A percentile compares a stretch with the other conserved stretches of the same genome.
Evolutionary conservation across 2,888 invertebrate genomes (phyloP).

Genomic region (Pecten maximus): DNA sequence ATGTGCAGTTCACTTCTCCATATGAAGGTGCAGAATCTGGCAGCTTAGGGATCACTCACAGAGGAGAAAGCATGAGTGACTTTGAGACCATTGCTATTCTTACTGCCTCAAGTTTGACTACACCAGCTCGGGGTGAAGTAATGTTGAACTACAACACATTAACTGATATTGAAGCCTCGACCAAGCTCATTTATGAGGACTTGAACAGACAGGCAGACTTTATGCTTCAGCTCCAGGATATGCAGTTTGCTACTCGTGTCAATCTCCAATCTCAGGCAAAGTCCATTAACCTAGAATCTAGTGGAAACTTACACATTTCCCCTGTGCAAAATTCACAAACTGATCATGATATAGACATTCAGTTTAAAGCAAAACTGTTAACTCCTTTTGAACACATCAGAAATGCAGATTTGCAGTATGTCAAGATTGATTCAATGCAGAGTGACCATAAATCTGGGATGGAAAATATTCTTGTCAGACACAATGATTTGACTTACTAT

Average conservation of each 20-base stretch:
- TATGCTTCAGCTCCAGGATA: neutral
- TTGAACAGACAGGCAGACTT: slow-evolving; percentile 11
- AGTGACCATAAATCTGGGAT: neutral
- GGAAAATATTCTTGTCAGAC: neutral
- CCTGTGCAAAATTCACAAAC: neutral
- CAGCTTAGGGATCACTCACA: neutral
- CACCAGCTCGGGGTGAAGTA: neutral
- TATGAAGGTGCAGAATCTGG: neutral
- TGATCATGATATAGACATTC: neutral
- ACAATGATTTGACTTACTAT: neutral
- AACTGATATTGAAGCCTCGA: slow-evolving; percentile 51
- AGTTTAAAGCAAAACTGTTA: slow-evolving; percentile 13
- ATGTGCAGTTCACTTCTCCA: neutral
- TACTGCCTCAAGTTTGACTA: neutral
- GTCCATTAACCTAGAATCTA: neutral
- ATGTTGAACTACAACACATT: neutral
- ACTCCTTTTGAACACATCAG: neutral
- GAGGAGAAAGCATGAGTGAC: neutral
- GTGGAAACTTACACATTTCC: neutral
- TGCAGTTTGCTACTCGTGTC: neutral
- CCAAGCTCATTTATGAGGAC: slow-evolving; percentile 56
- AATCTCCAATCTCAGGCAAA: neutral
- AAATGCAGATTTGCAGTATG: neutral
- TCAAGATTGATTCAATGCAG: neutral
- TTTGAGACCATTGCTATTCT: neutral